Conservation (phyloP, 2,113 vertebrate genomes). For the Bostrychus sinensis region DNA sequence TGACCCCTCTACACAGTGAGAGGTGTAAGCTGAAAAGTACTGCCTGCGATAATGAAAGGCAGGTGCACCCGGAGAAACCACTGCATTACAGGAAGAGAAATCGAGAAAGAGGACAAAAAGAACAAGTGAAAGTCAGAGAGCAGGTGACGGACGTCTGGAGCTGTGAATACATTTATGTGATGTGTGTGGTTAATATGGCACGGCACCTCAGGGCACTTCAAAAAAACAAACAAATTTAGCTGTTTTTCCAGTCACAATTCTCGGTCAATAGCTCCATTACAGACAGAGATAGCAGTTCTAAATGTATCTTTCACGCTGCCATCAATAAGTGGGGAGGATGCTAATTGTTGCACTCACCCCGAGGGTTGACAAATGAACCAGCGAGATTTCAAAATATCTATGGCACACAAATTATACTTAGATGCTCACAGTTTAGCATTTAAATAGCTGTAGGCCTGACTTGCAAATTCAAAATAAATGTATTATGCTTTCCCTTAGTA, state of each 20-base stretch:
- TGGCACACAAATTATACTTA: background rate
- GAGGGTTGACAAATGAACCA: conserved; percentile 86
- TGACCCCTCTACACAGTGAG: conserved; percentile 53
- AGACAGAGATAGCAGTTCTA: conserved; percentile 78
- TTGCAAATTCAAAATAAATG: background rate
- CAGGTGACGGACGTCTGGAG: conserved; percentile 20
- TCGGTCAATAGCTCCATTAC: conserved; percentile 80
- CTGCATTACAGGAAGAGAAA: conserved; percentile 54
- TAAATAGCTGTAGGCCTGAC: background rate
- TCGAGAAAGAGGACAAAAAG: conserved; percentile 61
- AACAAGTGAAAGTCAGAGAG: conserved; percentile 70
- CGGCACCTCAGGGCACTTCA: conserved; percentile 77
- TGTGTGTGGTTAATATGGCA: conserved; percentile 59
- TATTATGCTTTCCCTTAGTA: no score
- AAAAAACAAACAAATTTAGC: conserved; percentile 54
- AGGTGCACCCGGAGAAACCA: conserved; percentile 53
- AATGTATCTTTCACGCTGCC: conserved; percentile 88
- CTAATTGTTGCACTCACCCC: conserved; percentile 86
- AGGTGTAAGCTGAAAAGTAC: conserved; percentile 75
- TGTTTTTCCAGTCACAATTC: conserved; percentile 84
- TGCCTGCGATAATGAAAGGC: conserved; percentile 63
- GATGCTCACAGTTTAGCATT: background rate
- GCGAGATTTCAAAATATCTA: conserved; percentile 84
- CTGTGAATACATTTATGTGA: conserved; percentile 18
- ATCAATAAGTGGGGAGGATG: conserved; percentile 91